Evolutionary conservation across 2,797 vertebrate species (phyloP), one percentile per base, ranked within the genome.

Genomic region (Chaenodraco wilsoni): DNA sequence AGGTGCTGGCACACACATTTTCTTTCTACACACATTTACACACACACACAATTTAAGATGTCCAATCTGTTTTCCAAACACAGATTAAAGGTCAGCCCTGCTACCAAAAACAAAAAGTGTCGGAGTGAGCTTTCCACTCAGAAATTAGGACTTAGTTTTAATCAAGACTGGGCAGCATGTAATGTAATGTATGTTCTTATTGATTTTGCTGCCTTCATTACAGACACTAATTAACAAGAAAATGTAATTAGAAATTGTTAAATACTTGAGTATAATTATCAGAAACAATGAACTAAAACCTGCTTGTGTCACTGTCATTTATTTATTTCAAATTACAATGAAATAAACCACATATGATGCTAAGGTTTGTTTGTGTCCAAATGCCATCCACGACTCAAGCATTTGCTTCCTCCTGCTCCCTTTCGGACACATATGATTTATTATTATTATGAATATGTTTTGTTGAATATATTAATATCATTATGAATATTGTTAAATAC

Each of bases 1-100:
- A 49, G 9, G 37, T n/a, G 40, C 43, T 1, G 14, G 54, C 41
- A 64, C 33, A 27, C 41, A 64, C 33, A 15, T 2, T 13, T 11
- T 17, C 21, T 9, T 48, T 31, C 43, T 40, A 65, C 41, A 62
- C 72, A 14, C 7, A 27, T 50, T 15, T 21, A 9, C 46, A 48
- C 33, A 12, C 55, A 12, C 55, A 62, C 60, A 50, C 70, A 60
- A 66, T 74, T 79, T 71, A 48, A 82, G 72, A 81, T 52, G 44
- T 62, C 63, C 37, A 7, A 84, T 87, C 73, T 83, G 83, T 84
- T 81, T 83, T 90, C 72, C 61, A 86, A 90, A 87, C 82, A 79
- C 56, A 31, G 62, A 80, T 43, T 52, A 76, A 83, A 70, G 64
- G 69, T 82, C 79, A 70, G 31, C 13, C 2, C 19, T 3, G 57